Conservation (phyloP, 2,888 invertebrate species). For the Campopleginae sp. region DNA sequence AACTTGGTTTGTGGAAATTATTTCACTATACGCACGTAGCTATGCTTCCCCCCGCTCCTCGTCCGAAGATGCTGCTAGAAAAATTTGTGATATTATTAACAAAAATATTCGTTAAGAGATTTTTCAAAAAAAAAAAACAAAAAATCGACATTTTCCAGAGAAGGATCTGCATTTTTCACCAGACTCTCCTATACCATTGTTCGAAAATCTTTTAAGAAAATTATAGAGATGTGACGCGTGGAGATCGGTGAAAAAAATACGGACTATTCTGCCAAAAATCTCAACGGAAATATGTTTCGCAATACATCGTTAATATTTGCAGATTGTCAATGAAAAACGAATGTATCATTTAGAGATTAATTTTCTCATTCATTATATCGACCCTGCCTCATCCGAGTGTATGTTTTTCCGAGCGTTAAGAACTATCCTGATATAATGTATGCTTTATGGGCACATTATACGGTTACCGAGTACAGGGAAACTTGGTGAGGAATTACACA, state of each 20-base stretch:
- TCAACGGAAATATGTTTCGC: no score
- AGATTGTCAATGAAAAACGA: neutral
- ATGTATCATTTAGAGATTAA: neutral
- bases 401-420: neutral
- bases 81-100: conserved; percentile 30
- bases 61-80: conserved; percentile 29
- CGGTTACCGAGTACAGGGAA: conserved; percentile 75
- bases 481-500: conserved; percentile 80
- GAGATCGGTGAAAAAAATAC: neutral
- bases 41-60: conserved; percentile 32
- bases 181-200: no score
- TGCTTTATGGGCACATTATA: conserved; percentile 36
- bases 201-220: no score
- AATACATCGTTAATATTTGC: no score
- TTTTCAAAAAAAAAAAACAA: neutral
- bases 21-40: conserved; percentile 38
- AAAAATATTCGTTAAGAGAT: neutral
- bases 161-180: no score
- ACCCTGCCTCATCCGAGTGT: neutral
- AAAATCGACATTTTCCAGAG: no score
- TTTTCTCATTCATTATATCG: conserved; percentile 2
- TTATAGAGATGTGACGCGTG: neutral
- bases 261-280: neutral
- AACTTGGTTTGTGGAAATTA: conserved; percentile 14
- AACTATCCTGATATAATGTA: neutral